Conservation (phyloP, 2,113 vertebrate species). For the Megaceryle torquata region DNA sequence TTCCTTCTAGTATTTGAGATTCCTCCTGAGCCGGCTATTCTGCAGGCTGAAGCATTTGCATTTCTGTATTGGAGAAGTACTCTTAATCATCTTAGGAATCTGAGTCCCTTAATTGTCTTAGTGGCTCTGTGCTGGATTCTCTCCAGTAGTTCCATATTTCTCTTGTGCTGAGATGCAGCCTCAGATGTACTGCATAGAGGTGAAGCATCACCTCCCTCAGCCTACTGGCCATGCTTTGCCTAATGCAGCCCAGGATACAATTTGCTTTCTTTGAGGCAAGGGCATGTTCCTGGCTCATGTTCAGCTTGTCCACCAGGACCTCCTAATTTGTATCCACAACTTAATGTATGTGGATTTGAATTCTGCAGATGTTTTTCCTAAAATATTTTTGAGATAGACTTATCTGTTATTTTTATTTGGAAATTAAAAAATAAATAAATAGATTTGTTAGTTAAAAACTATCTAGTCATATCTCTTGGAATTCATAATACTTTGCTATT, state of each 20-base stretch:
- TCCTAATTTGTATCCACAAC: neutral
- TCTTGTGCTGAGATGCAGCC: neutral
- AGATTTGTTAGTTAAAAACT: neutral
- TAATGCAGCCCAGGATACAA: neutral
- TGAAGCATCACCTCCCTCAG: neutral
- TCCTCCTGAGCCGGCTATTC: neutral
- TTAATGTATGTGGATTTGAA: neutral
- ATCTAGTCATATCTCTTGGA: neutral
- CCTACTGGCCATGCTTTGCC: neutral
- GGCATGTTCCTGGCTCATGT: rapidly evolving
- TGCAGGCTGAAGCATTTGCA: neutral
- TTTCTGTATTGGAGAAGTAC: neutral
- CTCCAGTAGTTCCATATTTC: neutral
- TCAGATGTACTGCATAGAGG: neutral
- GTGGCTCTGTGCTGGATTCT: neutral
- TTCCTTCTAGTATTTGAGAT: neutral
- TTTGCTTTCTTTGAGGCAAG: neutral
- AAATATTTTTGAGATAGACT: neutral
- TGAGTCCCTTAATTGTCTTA: neutral
- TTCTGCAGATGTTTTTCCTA: neutral
- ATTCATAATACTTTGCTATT: neutral
- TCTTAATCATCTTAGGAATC: neutral
- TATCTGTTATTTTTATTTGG: neutral
- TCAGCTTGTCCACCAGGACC: neutral
- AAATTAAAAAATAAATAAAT: neutral